phyloP scores from a whole-genome alignment of 2,888 invertebrate genomes.

The Ophion ellenae region DNA sequence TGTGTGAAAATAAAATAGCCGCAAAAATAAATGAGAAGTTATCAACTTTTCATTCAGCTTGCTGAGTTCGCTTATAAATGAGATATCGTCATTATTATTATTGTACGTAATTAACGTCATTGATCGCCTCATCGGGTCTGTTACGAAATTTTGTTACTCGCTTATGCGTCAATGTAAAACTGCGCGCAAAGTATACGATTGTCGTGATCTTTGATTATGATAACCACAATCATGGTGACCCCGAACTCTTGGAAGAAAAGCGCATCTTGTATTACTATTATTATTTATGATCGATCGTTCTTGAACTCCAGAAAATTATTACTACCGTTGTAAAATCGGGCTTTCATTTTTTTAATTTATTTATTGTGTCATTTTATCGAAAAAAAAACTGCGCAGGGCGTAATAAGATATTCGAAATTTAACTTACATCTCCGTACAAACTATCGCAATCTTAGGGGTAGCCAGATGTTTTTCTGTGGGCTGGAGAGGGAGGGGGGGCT shows the following conservation, averaged over 20 bases:
- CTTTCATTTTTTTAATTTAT: background rate
- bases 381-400: background rate
- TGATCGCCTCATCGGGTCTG: slow-evolving; percentile 44
- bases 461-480: no score
- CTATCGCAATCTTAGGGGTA: no score
- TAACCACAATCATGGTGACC: slow-evolving; percentile 25
- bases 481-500: no score
- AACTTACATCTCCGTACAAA: no score
- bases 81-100: slow-evolving; percentile 3
- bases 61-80: background rate
- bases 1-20: no score
- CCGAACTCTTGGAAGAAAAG: slow-evolving; percentile 11
- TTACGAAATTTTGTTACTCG: slow-evolving; percentile 26
- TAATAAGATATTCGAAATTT: no score
- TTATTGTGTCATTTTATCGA: background rate
- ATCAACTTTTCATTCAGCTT: background rate
- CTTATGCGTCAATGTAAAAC: slow-evolving; percentile 54
- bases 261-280: background rate
- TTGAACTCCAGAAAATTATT: background rate
- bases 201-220: slow-evolving; percentile 18
- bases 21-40: slow-evolving; percentile 12
- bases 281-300: background rate
- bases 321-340: background rate
- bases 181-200: slow-evolving; percentile 16
- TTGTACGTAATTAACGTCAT: slow-evolving; percentile 34